Conservation (phyloP, 2,113 vertebrate species). For the Nematolebias whitei region DNA sequence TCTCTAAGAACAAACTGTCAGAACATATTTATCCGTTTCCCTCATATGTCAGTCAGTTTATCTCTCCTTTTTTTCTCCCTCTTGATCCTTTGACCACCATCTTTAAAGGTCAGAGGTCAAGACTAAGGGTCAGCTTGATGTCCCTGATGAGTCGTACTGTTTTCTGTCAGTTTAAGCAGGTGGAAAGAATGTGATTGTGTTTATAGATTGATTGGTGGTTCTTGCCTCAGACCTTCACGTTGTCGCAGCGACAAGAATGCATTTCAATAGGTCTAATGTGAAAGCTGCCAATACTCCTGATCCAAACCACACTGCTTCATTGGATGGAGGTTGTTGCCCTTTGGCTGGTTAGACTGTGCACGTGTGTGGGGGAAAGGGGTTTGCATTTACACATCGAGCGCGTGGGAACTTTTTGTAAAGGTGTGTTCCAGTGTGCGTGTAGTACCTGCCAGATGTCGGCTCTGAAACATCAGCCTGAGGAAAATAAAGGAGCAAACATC, state of each 20-base stretch:
- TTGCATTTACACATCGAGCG: background rate
- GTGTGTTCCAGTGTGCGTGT: slow-evolving; percentile 19
- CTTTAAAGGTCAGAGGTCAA: slow-evolving; percentile 85
- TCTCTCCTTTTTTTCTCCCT: slow-evolving; percentile 63
- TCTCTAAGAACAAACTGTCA: too few relatives aligned
- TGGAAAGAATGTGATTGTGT: slow-evolving; percentile 73
- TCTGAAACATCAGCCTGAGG: slow-evolving; percentile 39
- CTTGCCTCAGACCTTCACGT: slow-evolving; percentile 38
- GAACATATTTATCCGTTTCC: slow-evolving; percentile 83
- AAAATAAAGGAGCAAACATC: slow-evolving; percentile 41
- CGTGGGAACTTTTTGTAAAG: slow-evolving; percentile 1
- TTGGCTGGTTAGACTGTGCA: slow-evolving; percentile 49
- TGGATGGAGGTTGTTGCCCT: slow-evolving; percentile 67
- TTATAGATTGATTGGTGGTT: slow-evolving; percentile 72
- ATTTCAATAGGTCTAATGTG: slow-evolving; percentile 78
- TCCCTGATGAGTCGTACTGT: slow-evolving; percentile 55
- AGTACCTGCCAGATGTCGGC: slow-evolving; percentile 60
- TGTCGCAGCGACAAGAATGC: slow-evolving; percentile 63
- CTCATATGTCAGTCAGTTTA: slow-evolving; percentile 66
- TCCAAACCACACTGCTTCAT: slow-evolving; percentile 71
- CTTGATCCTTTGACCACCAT: slow-evolving; percentile 82
- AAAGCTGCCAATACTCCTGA: slow-evolving; percentile 80
- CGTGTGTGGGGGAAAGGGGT: slow-evolving; percentile 9
- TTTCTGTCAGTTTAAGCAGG: slow-evolving; percentile 63
- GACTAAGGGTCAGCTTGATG: slow-evolving; percentile 74